Conservation (phyloP, 2,797 vertebrate species). For the Zalophus californianus region DNA sequence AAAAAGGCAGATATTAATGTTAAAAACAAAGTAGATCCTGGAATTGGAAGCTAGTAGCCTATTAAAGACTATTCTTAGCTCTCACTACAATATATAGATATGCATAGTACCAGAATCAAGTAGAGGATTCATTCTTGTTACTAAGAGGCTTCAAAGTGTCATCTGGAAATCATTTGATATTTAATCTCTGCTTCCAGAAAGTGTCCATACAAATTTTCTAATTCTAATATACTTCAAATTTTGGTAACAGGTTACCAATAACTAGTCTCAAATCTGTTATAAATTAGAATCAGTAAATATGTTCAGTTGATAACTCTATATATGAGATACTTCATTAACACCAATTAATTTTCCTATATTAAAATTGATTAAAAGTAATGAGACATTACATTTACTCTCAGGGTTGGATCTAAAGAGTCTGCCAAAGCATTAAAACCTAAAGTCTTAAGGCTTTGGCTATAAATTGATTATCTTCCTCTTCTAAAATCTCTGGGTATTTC, state of each 20-base stretch:
- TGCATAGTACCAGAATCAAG: background rate
- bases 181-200: background rate
- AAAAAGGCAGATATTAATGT: background rate
- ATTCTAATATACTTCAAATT: background rate
- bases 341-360: background rate
- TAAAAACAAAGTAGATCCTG: background rate
- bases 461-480: background rate
- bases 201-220: background rate
- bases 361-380: background rate
- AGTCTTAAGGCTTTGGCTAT: constrained; percentile 50
- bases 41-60: background rate
- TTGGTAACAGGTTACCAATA: background rate
- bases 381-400: background rate
- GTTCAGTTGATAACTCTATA: background rate
- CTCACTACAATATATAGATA: background rate
- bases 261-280: background rate
- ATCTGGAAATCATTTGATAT: background rate
- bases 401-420: background rate
- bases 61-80: background rate
- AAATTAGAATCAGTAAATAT: background rate
- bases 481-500: constrained; percentile 25
- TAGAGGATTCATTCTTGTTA: background rate
- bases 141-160: background rate
- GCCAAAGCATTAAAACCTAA: constrained; percentile 72
- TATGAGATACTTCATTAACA: background rate